Base-by-base conservation (phyloP, 2,113 vertebrate genomes). In the Anas platyrhynchos region DNA sequence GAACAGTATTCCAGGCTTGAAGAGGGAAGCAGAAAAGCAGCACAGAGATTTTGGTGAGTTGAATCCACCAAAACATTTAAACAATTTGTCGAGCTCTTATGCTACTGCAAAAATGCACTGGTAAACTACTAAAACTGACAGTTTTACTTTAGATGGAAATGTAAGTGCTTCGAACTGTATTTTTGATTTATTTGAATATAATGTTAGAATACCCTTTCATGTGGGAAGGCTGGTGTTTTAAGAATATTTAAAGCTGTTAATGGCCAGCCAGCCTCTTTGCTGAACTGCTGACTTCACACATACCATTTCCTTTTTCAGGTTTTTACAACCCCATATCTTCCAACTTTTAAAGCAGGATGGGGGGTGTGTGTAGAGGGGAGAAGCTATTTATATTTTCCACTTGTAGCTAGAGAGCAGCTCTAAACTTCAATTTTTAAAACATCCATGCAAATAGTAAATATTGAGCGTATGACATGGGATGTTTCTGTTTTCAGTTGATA, bases 201-300 rank as follows among this genome's bases (percentile, higher is more conserved):
- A 71, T n/a, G 31, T 94, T 72, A 62, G 34, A 94, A 95, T 89
- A 26, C 10, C 46, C 88, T 95, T 95, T 96, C 67, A 89, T 96
- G 93, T 94, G 93, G 86, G n/a, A 92, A 96, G 77, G 50, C 58
- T 76, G 92, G 86, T 32, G 50, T 94, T 95, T 96, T 95, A 89
- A 92, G 80, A 91, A 84, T 95, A 96, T 94, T 93, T 95, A 84
- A 71, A 96, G 91, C 89, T 94, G 88, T 95, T 96, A 93, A 95
- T 96, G 88, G 86, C 73, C 80, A 82, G 93, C 74, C 89, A 92
- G 86, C 79, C 11, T 3, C 92, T 94, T 94, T 90, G 66, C 93
- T 95, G 90, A 95, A 91, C 95, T 97, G 95, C 92, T 97, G 96
- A 91, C 94, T 96, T 96, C 94, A 96, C 94, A 96, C 96, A 96